Evolutionary conservation across 2,797 vertebrate genomes (phyloP).

Genomic region (Danio kyathit): DNA sequence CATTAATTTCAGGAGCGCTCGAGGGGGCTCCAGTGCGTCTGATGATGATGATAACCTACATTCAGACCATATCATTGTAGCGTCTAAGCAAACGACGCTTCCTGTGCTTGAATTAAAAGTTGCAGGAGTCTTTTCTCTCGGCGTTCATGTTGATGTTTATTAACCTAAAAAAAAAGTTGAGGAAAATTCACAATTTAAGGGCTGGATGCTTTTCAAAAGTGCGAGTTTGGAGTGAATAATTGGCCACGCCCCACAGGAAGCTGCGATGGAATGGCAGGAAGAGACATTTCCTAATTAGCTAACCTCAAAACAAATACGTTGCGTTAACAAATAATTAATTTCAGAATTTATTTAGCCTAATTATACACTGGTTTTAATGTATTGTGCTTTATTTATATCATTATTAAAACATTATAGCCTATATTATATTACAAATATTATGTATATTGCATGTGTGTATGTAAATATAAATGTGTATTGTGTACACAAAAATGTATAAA

Average conservation of each 20-base stretch:
- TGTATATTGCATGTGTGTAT: too few species aligned
- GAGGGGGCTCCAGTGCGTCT: slow-evolving; percentile 45
- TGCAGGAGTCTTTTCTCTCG: neutral
- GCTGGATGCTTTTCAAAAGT: neutral
- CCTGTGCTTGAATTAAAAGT: slow-evolving; percentile 11
- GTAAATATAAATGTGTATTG: too few species aligned
- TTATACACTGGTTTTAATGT: neutral
- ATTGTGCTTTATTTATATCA: too few species aligned
- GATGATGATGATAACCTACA: slow-evolving; percentile 62
- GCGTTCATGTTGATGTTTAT: neutral
- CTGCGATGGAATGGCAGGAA: neutral
- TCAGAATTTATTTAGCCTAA: neutral
- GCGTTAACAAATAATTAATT: neutral
- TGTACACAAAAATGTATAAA: too few species aligned
- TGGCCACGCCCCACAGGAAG: slow-evolving; percentile 15
- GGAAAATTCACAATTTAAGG: neutral
- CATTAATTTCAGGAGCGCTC: slow-evolving; percentile 64
- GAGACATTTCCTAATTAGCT: neutral
- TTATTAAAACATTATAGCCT: too few species aligned
- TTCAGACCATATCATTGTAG: slow-evolving; percentile 2
- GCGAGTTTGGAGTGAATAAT: neutral
- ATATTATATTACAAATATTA: too few species aligned
- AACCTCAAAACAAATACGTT: neutral
- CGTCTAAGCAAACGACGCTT: neutral
- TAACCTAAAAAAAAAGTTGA: neutral